Evolutionary conservation across 37 sponge, comb jelly and placozoan genomes (phyloP).

Genomic region (Bolinopsis microptera): DNA sequence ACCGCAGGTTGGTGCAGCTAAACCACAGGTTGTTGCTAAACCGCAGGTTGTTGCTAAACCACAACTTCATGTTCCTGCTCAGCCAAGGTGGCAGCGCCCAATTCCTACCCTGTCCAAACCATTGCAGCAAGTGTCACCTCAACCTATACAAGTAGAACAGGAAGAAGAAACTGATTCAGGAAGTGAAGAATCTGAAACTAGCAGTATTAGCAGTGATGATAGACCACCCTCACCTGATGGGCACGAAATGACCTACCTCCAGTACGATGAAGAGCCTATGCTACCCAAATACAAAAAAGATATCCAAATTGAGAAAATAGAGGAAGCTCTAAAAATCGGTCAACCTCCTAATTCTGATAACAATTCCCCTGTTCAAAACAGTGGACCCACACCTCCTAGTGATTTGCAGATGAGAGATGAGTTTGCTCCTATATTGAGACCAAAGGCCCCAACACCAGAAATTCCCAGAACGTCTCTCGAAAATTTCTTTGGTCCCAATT

Average conservation of each 20-base stretch:
- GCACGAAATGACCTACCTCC: conserved; percentile 59
- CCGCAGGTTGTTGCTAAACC: neutral
- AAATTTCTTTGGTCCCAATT: conserved; percentile 37
- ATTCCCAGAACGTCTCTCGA: conserved; percentile 33
- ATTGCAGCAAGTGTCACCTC: neutral
- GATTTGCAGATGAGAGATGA: neutral
- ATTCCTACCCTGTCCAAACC: neutral
- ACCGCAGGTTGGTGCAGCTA: neutral
- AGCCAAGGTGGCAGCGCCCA: neutral
- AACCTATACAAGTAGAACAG: neutral
- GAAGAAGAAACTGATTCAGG: conserved; percentile 10
- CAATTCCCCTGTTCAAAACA: neutral
- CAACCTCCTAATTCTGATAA: neutral
- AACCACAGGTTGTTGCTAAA: neutral
- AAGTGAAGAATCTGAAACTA: conserved; percentile 44
- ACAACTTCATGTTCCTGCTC: neutral
- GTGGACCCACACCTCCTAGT: neutral
- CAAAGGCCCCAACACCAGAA: conserved; percentile 12
- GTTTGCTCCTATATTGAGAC: neutral
- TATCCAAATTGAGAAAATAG: neutral
- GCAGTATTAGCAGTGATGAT: conserved; percentile 30
- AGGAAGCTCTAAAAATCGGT: neutral
- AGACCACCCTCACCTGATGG: conserved; percentile 62
- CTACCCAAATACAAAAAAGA: conserved; percentile 24
- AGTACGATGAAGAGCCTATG: conserved; percentile 58